Evolutionary conservation across 2,113 vertebrate genomes (phyloP).

Genomic region (Acrocephalus arundinaceus): DNA sequence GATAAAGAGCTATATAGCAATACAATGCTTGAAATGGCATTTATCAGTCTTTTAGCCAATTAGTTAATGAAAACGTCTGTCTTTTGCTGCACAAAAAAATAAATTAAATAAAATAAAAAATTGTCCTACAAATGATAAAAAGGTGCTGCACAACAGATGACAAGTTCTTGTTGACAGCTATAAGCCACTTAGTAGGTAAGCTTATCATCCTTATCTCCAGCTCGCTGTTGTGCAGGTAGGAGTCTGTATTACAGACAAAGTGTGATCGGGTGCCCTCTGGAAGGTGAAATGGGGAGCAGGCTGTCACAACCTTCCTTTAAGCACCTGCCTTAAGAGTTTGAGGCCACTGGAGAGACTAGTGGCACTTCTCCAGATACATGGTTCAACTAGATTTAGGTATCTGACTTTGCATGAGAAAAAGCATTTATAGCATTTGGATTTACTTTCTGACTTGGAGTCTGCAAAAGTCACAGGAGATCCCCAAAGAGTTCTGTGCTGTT

Average conservation of each 20-base stretch:
- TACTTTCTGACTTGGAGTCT: not conserved
- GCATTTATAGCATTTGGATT: not conserved
- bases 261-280: not conserved
- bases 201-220: slow-evolving; percentile 15
- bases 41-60: not conserved
- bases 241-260: not conserved
- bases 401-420: not conserved
- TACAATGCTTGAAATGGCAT: not conserved
- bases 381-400: not conserved
- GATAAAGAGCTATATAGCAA: not conserved
- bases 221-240: not conserved
- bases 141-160: not conserved
- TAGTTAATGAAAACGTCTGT: not conserved
- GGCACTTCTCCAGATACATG: not conserved
- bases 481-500: not conserved
- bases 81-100: not conserved
- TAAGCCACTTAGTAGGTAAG: slow-evolving; percentile 39
- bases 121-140: not conserved
- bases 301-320: not conserved
- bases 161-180: not conserved
- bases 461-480: not conserved
- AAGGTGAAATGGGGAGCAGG: not conserved
- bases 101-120: too few species aligned
- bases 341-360: not conserved
- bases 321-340: not conserved